Conservation (phyloP, 1,140 invertebrate species). For the Vanessa atalanta region DNA sequence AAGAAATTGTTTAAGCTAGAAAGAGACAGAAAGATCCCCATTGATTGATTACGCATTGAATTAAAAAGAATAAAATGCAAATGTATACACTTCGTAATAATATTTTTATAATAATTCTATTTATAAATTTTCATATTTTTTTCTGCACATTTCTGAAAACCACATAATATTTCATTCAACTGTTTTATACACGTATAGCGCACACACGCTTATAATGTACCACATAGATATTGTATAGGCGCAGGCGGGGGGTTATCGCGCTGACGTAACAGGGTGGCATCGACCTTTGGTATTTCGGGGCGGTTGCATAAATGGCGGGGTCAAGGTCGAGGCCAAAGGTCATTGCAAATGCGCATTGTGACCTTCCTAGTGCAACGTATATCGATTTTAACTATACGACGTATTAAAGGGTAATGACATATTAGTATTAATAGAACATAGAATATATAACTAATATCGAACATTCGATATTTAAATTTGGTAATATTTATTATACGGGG, state of each 20-base stretch:
- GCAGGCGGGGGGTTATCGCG: background rate
- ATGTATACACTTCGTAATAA: too few relatives aligned
- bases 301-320: slow-evolving; percentile 30
- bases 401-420: background rate
- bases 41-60: too few relatives aligned
- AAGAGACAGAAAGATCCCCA: too few relatives aligned
- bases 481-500: too few relatives aligned
- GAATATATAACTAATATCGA: background rate
- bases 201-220: background rate
- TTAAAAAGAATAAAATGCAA: too few relatives aligned
- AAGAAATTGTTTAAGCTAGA: too few relatives aligned
- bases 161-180: background rate
- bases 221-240: background rate
- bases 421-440: background rate
- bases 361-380: slow-evolving; percentile 33
- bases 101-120: too few relatives aligned
- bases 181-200: background rate
- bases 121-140: too few relatives aligned
- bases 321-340: slow-evolving; percentile 41
- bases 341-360: slow-evolving; percentile 43
- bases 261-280: slow-evolving; percentile 24
- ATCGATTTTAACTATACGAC: slow-evolving; percentile 6
- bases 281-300: slow-evolving; percentile 40
- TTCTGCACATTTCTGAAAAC: background rate
- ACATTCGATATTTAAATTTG: too few relatives aligned